Base-by-base conservation (phyloP, 2,113 vertebrate species). In the Lagenorhynchus albirostris region DNA sequence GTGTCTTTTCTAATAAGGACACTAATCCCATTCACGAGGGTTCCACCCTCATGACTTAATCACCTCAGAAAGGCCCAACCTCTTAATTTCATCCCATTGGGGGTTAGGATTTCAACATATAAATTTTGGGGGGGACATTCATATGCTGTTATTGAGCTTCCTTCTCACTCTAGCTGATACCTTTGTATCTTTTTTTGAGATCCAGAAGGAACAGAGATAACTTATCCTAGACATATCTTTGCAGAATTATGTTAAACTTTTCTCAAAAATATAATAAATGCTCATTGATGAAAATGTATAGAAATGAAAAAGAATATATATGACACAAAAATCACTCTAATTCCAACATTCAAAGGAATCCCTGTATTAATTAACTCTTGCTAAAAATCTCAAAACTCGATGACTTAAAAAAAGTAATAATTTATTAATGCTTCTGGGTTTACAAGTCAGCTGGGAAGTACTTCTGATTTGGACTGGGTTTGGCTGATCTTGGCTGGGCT, bases 261-360 rank as follows among this genome's bases (percentile, higher is more conserved):
- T 76, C 83, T 87, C 20, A 79, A 88, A 96, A 96, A 79, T 71
- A 5, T 79, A 73, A 88, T 71, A 84, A 68, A 62, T 89, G 8
- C 12, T 92, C 18, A 80, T 60, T 86, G 50, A 44, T 70, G 33
- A 76, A 92, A 94, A 67, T 65, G 63, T 70, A 95, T 73, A 74
- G 50, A 80, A 89, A 67, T 55, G 33, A 77, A 68, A 60, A 91
- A 60, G 20, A 44, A 89, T 5, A 55, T 8, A 74, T 18, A 70
- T 70, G 12, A 70, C 17, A 82, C 17, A 77, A 65, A 94, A 92
- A 68, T 85, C 33, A n/a, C 14, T 70, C 20, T 65, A 92, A 89
- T 94, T 68, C 41, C 14, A 70, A 82, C 18, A 77, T 38, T 74
- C 9, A 71, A 77, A 81, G 50, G 38, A 88, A 83, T 50, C 38